phyloP scores from a whole-genome alignment of 2,888 invertebrate genomes.

The Cheiracanthium punctorium region DNA sequence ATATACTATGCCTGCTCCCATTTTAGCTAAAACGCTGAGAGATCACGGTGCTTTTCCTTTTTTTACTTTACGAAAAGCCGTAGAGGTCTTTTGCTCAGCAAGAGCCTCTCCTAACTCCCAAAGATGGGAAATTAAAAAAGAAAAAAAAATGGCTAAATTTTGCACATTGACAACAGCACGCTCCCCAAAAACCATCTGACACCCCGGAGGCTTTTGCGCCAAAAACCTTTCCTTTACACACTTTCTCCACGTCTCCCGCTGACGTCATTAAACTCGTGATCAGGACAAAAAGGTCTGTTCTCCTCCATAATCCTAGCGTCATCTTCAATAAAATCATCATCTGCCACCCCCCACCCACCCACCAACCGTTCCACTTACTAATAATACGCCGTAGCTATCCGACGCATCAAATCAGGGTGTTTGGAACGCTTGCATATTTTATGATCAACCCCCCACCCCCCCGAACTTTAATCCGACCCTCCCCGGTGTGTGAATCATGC shows the following conservation, averaged over 20 bases:
- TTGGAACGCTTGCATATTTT: slow-evolving; percentile 56
- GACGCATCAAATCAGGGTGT: slow-evolving; percentile 35
- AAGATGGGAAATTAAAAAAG: too few species aligned
- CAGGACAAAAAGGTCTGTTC: neutral
- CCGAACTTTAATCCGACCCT: slow-evolving; percentile 12
- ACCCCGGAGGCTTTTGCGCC: neutral
- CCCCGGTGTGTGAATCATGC: slow-evolving; percentile 52
- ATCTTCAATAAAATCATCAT: slow-evolving; percentile 7
- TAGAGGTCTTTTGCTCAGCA: too few species aligned
- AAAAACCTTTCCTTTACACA: neutral
- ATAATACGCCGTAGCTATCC: neutral
- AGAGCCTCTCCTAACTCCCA: too few species aligned
- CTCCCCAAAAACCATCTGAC: neutral
- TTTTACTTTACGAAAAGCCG: too few species aligned
- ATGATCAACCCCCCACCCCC: slow-evolving; percentile 56
- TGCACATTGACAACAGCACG: too few species aligned
- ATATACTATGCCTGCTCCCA: too few species aligned
- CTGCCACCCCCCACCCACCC: neutral
- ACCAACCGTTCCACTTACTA: too few species aligned
- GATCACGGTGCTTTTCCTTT: too few species aligned
- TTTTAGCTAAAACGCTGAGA: too few species aligned
- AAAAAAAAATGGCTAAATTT: too few species aligned
- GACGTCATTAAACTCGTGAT: slow-evolving; percentile 15
- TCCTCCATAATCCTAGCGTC: neutral
- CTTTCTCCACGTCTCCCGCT: neutral